phyloP scores from a whole-genome alignment of 2,113 vertebrate species.

The Marmota monax region DNA sequence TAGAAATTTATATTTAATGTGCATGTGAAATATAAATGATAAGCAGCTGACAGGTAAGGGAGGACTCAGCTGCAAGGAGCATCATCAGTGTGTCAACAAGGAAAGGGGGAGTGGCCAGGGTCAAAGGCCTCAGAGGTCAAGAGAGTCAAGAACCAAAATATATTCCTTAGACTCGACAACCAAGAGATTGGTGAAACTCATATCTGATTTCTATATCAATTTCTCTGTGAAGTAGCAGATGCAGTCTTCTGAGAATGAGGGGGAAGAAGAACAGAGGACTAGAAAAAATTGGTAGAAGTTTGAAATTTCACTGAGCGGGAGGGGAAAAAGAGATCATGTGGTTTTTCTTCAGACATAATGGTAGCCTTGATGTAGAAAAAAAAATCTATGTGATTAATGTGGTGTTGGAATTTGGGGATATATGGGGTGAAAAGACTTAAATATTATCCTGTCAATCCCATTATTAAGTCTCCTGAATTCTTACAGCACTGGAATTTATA shows the following conservation, averaged over 20 bases:
- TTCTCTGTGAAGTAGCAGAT: neutral
- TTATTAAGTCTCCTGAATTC: neutral
- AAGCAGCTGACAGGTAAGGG: neutral
- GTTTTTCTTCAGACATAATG: neutral
- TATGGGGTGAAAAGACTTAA: neutral
- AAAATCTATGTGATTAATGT: neutral
- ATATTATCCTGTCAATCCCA: neutral
- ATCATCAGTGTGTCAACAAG: neutral
- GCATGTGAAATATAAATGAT: neutral
- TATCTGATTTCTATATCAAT: neutral
- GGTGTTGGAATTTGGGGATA: neutral
- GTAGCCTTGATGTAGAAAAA: neutral
- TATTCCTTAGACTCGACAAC: neutral
- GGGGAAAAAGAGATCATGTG: neutral
- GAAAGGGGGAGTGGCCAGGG: neutral
- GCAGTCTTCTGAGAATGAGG: neutral
- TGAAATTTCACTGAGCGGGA: neutral
- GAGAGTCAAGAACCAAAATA: neutral
- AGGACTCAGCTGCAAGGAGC: neutral
- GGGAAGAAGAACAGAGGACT: neutral
- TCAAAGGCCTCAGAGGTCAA: neutral
- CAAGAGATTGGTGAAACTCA: neutral
- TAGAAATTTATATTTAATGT: slow-evolving; percentile 42
- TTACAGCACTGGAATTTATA: neutral
- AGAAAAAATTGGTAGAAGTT: neutral